Evolutionary conservation across 2,888 invertebrate species (phyloP), one percentile per base, ranked within the genome.

Genomic region (Lasioglossum oenotherae): DNA sequence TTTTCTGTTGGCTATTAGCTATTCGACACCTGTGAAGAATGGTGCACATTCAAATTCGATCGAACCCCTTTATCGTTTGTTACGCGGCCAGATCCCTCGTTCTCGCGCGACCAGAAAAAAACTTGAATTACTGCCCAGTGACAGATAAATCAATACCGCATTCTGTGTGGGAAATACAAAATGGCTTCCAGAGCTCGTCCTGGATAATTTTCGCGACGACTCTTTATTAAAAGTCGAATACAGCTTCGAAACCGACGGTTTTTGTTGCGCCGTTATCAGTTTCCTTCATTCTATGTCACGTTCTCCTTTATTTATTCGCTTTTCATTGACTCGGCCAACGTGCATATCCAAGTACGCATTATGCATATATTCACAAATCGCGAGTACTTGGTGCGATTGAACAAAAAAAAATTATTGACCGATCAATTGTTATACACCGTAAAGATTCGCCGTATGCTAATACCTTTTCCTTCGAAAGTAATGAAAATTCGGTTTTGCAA

Each of bases 61-160:
- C 75, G 79, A 72, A 67, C 31, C 12, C 72, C 88, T 85, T 74
- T 77, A 64, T 69, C 75, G 35, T 85, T 69, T 80, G 14, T 87
- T 71, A 74, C 35, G 53, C 31, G 38, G 82, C 64, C 31, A 57
- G 76, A 67, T 64, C 81, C 80, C 73, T 44, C 80, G 78, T 78
- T 73, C 79, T 72, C 73, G 78, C 80, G 67, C 81, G 84, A 72
- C 16, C 57, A 69, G 83, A 57, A 82, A 80, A 87, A 88, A 89
- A 87, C 76, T 89, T 87, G 85, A 89, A 86, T 91, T 89, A 91
- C 90, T 92, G 91, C 88, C 92, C 91, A 91, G 92, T 94, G 93
- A 94, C 94, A 93, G 93, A 94, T 94, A 93, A 95, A 95, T 95
- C 95, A 95, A 95, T 95, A 95, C 94, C 93, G 92, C 92, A 93